These are phyloP conservation scores for Zaprionus kolodkinae DNA, from an alignment of 1,140 invertebrate genomes.

Conservation along the genomic window DNA sequence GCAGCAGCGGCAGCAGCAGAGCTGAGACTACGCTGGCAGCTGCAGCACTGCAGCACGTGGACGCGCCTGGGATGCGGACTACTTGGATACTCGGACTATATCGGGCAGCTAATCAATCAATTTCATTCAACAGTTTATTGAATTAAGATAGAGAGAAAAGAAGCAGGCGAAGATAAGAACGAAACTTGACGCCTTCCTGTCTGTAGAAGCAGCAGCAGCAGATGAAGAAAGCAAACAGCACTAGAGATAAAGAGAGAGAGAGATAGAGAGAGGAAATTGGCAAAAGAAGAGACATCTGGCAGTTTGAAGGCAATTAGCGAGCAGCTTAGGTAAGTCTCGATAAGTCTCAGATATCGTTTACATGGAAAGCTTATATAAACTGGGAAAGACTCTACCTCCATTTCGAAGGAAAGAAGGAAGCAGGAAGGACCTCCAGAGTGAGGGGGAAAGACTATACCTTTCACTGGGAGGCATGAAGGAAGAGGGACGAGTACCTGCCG, in stretches of 20 bases:
- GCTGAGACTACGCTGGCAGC: slow-evolving; percentile 1
- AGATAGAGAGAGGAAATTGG: neutral
- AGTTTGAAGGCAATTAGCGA: slow-evolving; percentile 1
- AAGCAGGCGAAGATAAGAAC: neutral
- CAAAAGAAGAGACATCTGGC: neutral
- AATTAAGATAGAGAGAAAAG: slow-evolving; percentile 31
- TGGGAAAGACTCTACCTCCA: too few relatives aligned
- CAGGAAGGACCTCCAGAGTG: too few relatives aligned
- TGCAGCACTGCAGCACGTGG: neutral
- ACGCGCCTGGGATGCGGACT: neutral
- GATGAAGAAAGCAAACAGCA: neutral
- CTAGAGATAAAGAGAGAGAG: neutral
- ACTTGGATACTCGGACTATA: slow-evolving; percentile 1
- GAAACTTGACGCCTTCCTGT: neutral
- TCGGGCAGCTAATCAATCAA: slow-evolving; percentile 70
- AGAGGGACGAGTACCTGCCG: too few relatives aligned
- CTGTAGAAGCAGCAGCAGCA: neutral
- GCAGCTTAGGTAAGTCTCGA: neutral
- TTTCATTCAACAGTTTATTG: slow-evolving; percentile 68
- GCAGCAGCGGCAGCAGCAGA: slow-evolving; percentile 5
- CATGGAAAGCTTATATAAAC: neutral
- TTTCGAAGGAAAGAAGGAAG: too few relatives aligned
- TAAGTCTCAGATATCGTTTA: neutral
- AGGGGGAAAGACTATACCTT: too few relatives aligned
- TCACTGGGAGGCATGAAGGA: too few relatives aligned